A percentile compares a stretch with the other conserved stretches of the same genome.
These are phyloP conservation scores for Salpingus planirostris DNA, from an alignment of 2,888 invertebrate genomes.

Conservation along the genomic window DNA sequence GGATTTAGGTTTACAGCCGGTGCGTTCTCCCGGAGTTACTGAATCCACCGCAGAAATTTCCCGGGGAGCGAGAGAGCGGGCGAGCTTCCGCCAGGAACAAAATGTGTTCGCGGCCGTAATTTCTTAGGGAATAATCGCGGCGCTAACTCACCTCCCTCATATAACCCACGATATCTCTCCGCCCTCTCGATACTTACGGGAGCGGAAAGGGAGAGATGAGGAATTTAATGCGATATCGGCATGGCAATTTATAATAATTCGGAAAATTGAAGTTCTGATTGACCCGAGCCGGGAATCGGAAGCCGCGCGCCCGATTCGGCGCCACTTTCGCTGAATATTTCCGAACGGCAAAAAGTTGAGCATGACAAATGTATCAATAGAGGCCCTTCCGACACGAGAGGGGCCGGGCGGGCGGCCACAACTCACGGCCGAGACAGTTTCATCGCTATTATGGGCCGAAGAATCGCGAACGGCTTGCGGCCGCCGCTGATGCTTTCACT, in stretches of 20 bases:
- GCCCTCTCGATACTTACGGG: too few species aligned
- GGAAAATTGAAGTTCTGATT: slow-evolving; percentile 5
- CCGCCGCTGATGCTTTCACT: slow-evolving; percentile 11
- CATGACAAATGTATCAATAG: slow-evolving; percentile 21
- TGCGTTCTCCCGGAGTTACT: slow-evolving; percentile 2
- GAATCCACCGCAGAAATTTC: slow-evolving; percentile 1
- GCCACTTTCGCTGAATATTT: too few species aligned
- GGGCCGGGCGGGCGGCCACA: slow-evolving; percentile 17
- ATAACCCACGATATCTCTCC: too few species aligned
- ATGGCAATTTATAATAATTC: slow-evolving; percentile 6
- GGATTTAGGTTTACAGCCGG: slow-evolving; percentile 10
- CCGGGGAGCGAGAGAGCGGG: too few species aligned
- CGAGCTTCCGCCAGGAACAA: too few species aligned
- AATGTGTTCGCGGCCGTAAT: too few species aligned
- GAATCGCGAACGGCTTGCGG: slow-evolving; percentile 19
- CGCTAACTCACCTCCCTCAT: too few species aligned
- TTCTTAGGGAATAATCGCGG: too few species aligned
- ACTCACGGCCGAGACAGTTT: slow-evolving; percentile 18
- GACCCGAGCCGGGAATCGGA: slow-evolving; percentile 1
- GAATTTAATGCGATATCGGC: slow-evolving; percentile 1
- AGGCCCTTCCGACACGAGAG: slow-evolving; percentile 17
- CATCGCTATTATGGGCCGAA: slow-evolving; percentile 17
- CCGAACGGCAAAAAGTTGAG: slow-evolving; percentile 14
- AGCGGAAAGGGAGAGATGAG: slow-evolving; percentile 1
- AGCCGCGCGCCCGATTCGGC: too few species aligned